Percentiles rank a stretch among this genome's conserved stretches.
Conservation (phyloP, 2,113 vertebrate genomes). For the Ochotona princeps region DNA sequence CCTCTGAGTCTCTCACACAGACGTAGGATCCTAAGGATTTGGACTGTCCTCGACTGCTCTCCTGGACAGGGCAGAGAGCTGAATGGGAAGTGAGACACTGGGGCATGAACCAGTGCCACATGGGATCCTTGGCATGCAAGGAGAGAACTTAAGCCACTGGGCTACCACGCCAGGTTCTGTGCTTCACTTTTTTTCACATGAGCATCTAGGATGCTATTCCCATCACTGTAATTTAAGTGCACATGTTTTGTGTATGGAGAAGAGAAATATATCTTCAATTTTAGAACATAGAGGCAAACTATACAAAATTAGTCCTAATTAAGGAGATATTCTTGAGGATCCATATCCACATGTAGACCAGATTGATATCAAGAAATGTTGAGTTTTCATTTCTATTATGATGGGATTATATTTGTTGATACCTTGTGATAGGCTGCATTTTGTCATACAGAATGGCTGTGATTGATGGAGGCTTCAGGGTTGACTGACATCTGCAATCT, state of each 20-base stretch:
- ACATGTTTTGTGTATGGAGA: accelerated
- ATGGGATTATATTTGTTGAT: background rate
- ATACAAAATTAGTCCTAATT: background rate
- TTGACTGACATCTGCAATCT: background rate
- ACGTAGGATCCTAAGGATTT: no score
- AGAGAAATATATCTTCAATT: background rate
- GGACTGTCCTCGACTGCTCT: no score
- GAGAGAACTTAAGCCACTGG: no score
- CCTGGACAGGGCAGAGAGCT: no score
- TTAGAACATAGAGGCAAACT: background rate
- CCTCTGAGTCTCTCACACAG: no score
- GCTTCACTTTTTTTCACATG: background rate
- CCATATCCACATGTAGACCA: background rate
- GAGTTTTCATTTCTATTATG: background rate
- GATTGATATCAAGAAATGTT: background rate
- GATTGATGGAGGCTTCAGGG: background rate
- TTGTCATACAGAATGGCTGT: background rate
- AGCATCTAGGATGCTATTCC: background rate
- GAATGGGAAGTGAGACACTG: no score
- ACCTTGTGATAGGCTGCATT: background rate
- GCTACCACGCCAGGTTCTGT: no score
- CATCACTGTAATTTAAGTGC: background rate
- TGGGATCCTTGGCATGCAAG: no score
- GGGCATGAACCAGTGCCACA: no score
- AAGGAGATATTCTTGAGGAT: background rate